Conservation (phyloP, 2,797 vertebrate species). For the Luscinia luscinia region DNA sequence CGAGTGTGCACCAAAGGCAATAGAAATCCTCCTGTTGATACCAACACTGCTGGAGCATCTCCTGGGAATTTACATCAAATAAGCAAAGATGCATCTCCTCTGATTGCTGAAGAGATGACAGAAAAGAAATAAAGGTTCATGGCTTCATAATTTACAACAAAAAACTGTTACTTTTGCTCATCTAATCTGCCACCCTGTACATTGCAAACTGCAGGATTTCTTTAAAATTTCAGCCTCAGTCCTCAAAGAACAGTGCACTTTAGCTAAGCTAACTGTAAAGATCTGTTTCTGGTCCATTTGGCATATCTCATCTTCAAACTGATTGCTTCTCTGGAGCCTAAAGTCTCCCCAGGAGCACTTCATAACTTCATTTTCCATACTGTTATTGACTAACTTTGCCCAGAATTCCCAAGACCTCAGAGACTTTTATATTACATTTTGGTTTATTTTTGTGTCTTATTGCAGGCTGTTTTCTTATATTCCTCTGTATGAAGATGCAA, state of each 20-base stretch:
- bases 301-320: background rate
- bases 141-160: background rate
- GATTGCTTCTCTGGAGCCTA: background rate
- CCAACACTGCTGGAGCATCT: background rate
- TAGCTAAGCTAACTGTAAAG: background rate
- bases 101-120: background rate
- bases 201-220: background rate
- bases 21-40: background rate
- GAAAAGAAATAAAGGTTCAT: background rate
- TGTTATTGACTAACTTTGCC: background rate
- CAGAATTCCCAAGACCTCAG: constrained; percentile 42
- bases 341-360: background rate
- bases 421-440: background rate
- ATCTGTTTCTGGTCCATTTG: background rate
- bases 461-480: constrained; percentile 62
- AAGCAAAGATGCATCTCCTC: background rate
- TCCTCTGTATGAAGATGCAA: constrained; percentile 26
- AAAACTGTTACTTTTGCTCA: background rate
- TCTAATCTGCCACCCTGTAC: background rate
- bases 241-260: background rate
- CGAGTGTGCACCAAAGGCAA: background rate
- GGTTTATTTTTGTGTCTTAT: constrained; percentile 55
- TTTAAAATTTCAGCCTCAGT: background rate
- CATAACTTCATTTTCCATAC: background rate
- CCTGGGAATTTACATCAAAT: background rate